Conservation (phyloP, 2,888 invertebrate genomes). For the Caenorhabditis afra region DNA sequence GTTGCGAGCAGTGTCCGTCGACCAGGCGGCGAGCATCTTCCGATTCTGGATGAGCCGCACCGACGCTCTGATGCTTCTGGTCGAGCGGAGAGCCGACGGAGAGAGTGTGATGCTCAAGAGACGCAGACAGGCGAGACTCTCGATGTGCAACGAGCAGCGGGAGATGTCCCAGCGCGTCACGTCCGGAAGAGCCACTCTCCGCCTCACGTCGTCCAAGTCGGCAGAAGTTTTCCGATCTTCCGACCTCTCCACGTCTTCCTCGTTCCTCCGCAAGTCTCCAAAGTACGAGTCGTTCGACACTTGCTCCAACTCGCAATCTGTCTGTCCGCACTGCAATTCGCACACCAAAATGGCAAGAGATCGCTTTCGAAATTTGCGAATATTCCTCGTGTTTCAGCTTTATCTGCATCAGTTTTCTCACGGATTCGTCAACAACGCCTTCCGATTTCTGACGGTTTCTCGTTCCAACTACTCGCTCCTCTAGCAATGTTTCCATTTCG, state of each 20-base stretch:
- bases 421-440: slow-evolving; percentile 49
- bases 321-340: slow-evolving; percentile 46
- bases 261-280: slow-evolving; percentile 19
- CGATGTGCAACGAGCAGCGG: slow-evolving; percentile 51
- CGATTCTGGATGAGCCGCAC: slow-evolving; percentile 44
- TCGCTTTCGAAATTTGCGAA: background rate
- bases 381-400: slow-evolving; percentile 29
- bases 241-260: background rate
- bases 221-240: slow-evolving; percentile 45
- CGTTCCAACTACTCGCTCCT: slow-evolving; percentile 58
- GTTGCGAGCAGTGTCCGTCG: slow-evolving; percentile 40
- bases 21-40: slow-evolving; percentile 54
- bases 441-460: slow-evolving; percentile 46
- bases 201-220: slow-evolving; percentile 35
- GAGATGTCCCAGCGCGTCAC: slow-evolving; percentile 35
- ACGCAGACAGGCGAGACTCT: slow-evolving; percentile 47
- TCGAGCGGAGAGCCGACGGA: slow-evolving; percentile 39
- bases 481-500: slow-evolving; percentile 3
- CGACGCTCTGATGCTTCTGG: slow-evolving; percentile 15
- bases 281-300: slow-evolving; percentile 43
- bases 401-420: slow-evolving; percentile 59
- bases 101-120: slow-evolving; percentile 46
- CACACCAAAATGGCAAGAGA: slow-evolving; percentile 34
- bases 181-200: slow-evolving; percentile 36
- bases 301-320: background rate